Base-by-base conservation (phyloP, 2,797 vertebrate species). In the Aldrovandia affinis region DNA sequence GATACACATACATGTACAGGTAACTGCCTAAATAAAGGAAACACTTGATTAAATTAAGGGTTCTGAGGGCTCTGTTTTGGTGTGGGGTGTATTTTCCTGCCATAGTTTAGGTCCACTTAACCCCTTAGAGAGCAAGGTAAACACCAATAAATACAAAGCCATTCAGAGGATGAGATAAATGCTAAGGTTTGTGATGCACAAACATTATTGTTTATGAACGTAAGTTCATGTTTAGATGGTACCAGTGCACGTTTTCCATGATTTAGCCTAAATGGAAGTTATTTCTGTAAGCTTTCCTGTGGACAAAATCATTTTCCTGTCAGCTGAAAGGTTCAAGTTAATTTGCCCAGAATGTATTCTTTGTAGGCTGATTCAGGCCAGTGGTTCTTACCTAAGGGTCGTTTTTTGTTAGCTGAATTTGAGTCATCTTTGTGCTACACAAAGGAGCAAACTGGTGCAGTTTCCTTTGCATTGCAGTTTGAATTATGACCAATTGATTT, bases 401-500 rank as follows among this genome's bases (percentile, higher is more conserved):
- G 2, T 28, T 63, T 63, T 63, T 63, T 63, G 28, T 30, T 63
- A 7, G 28, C 12, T 30, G 12, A 63, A 25, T 63, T 63, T 63
- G n/a, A 28, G 25, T 0, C 10, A 3, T 61, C 22, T n/a, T 22
- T 61, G 25, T 61, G 25, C 59, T n/a, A 22, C 22, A 61, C 59
- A 7, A 22, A 61, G 0, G 8, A n/a, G 22, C 12, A 10, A 30
- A 7, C 61, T 63, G n/a, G 9, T 28, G n/a, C n/a, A 2, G 59
- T 61, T 25, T 61, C 22, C n/a, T 7, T 12, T 57, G 55, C 55
- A 15, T 57, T 25, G 28, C 1, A 28, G 10, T 7, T n/a, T 63
- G 61, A 63, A 63, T 63, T 63, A 63, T 63, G 61, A 63, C 61
- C 61, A 63, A 28, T 63, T 63, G 61, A 63, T 63, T 63, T 63